Conservation (phyloP, 30 jellyfish, hydroid and myxozoan genomes). For the Mastigias papua region DNA sequence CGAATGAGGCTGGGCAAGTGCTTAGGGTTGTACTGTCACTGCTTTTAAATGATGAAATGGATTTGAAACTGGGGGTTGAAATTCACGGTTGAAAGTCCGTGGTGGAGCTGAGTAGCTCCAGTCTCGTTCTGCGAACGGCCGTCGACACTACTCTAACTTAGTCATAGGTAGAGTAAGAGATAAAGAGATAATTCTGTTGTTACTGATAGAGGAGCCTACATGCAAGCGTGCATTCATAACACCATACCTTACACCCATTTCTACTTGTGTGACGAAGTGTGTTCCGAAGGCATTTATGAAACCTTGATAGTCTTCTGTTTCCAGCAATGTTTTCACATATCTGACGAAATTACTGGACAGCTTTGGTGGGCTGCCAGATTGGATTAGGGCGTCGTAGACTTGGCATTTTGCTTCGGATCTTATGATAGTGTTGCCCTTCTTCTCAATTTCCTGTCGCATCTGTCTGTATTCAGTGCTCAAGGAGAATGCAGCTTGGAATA, state of each 20-base stretch:
- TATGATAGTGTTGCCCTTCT: conserved; percentile 31
- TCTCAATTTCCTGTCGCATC: neutral
- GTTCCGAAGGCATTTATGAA: conserved; percentile 47
- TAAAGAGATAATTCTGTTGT: too few species aligned
- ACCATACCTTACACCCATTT: conserved; percentile 61
- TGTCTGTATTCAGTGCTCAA: conserved; percentile 53
- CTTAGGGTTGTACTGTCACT: too few species aligned
- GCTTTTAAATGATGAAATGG: too few species aligned
- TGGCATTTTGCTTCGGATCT: conserved; percentile 49
- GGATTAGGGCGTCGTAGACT: conserved; percentile 24
- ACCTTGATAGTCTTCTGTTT: conserved; percentile 3
- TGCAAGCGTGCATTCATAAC: neutral
- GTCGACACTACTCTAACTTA: too few species aligned
- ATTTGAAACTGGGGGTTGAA: too few species aligned
- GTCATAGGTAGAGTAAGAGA: too few species aligned
- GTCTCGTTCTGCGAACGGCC: too few species aligned
- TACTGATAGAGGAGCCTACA: too few species aligned
- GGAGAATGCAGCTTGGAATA: conserved; percentile 39
- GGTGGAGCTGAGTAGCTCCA: too few species aligned
- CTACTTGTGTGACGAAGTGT: conserved; percentile 18
- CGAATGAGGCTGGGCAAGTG: too few species aligned
- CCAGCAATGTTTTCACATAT: neutral
- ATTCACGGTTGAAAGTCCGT: too few species aligned
- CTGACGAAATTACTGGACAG: conserved; percentile 22
- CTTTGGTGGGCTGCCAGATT: conserved; percentile 45